A percentile compares a stretch with the other conserved stretches of the same genome.
phyloP scores from a whole-genome alignment of 2,888 invertebrate species.

The Suillia variegata region DNA sequence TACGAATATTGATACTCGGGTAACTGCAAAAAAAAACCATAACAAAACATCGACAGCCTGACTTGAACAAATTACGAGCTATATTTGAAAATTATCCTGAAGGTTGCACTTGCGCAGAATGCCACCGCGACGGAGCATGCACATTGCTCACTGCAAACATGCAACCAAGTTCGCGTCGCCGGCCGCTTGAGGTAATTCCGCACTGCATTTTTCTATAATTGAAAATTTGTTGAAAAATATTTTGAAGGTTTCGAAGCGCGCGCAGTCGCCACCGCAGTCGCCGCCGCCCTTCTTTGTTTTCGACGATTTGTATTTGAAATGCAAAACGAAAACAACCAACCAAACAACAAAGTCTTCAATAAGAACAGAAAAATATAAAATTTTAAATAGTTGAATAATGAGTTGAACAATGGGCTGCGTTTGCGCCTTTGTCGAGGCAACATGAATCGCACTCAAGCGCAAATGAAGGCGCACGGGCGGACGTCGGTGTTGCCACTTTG shows the following conservation, averaged over 20 bases:
- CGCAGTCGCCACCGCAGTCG: not conserved
- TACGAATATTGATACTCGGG: not conserved
- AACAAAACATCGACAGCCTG: no score
- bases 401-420: no score
- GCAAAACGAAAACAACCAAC: not conserved
- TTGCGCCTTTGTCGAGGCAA: not conserved
- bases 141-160: no score
- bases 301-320: not conserved
- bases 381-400: no score
- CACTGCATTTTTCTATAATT: slow-evolving; percentile 9
- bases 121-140: not conserved
- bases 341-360: not conserved
- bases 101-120: not conserved
- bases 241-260: not conserved
- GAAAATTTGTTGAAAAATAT: slow-evolving; percentile 12
- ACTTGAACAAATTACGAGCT: not conserved
- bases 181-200: not conserved
- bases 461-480: not conserved
- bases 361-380: not conserved
- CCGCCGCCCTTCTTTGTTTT: not conserved
- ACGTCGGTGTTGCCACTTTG: not conserved
- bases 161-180: not conserved
- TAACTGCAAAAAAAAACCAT: not conserved
- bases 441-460: slow-evolving; percentile 20
- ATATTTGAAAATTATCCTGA: not conserved